Evolutionary conservation across 1,140 invertebrate species (phyloP).

Genomic region (Pseudobourletiella spinata): DNA sequence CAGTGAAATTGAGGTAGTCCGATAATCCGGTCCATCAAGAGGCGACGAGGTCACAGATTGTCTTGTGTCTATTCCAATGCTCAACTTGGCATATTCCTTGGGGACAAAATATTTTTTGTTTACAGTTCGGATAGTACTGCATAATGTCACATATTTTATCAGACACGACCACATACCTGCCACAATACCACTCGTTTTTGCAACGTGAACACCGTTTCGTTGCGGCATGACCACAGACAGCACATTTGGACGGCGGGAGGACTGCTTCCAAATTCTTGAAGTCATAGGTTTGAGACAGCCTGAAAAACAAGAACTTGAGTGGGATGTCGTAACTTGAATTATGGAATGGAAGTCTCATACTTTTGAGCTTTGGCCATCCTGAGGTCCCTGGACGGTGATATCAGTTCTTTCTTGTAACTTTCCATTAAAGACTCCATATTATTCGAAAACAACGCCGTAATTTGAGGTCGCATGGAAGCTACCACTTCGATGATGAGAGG

Average conservation of each 20-base stretch:
- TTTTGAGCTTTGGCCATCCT: constrained; percentile 24
- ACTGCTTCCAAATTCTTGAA: constrained; percentile 43
- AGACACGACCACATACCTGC: constrained; percentile 39
- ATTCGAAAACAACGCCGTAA: constrained; percentile 16
- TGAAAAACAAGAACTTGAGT: not conserved
- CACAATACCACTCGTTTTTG: constrained; percentile 46
- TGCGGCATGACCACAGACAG: constrained; percentile 41
- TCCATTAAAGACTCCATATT: constrained; percentile 12
- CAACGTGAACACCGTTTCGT: constrained; percentile 47
- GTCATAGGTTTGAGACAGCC: constrained; percentile 40
- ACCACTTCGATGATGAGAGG: constrained; percentile 51
- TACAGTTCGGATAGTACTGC: not conserved
- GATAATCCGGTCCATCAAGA: too few relatives aligned
- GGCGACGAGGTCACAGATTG: constrained; percentile 16
- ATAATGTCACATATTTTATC: not conserved
- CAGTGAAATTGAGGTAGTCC: too few relatives aligned
- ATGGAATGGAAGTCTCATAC: not conserved
- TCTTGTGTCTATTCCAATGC: constrained; percentile 33
- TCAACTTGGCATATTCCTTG: constrained; percentile 34
- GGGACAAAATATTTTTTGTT: not conserved
- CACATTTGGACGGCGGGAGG: constrained; percentile 39
- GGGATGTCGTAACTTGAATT: not conserved
- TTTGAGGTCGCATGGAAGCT: constrained; percentile 37
- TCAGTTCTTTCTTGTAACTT: constrained; percentile 15
- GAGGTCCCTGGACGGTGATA: constrained; percentile 8